Base-by-base conservation (phyloP, 1,140 invertebrate species). In the Brachystomella parvula region DNA sequence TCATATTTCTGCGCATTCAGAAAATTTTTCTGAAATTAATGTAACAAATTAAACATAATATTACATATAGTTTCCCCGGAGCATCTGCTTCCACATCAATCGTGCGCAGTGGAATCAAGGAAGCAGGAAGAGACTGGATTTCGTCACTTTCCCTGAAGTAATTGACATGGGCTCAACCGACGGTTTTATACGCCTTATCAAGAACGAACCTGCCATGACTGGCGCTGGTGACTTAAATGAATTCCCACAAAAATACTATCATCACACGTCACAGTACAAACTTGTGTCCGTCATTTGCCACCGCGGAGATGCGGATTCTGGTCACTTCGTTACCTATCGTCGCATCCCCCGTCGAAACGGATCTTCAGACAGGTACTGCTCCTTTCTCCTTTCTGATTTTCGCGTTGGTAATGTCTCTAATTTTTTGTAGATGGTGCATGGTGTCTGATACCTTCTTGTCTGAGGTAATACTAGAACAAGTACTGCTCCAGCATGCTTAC, bases 271-370 rank as follows among this genome's bases (percentile, higher is more conserved):
- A 65, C 73, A 65, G 33, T 96, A 92, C 78, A 82, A 83, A 72
- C 81, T 96, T 47, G 82, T 84, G 71, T 86, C 91, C 1, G 90
- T 93, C 0, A 86, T 96, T n/a, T 90, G 92, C 47, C 93, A 96
- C 79, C 82, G 87, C 56, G 93, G 94, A 24, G 86, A 88, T 71
- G 87, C 87, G 15, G 84, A 87, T 75, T 87, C 87, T 57, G 94
- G 94, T 31, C 94, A 96, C 81, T 96, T 95, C 81, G 86, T 94
- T 56, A 93, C 92, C 35, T 95, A 93, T 76, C 81, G 93, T 60
- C 82, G 90, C 17, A 89, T 88, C 39, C 74, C 77, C 26, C 49
- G 32, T 1, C 44, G 15, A 15, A 47, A 47, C 44, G 15, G 15
- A 47, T 15, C 21, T 47, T 15, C 15, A 21, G 44, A 47, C 15